Conservation (phyloP, 2,113 vertebrate genomes). For the Pluvianellus socialis region DNA sequence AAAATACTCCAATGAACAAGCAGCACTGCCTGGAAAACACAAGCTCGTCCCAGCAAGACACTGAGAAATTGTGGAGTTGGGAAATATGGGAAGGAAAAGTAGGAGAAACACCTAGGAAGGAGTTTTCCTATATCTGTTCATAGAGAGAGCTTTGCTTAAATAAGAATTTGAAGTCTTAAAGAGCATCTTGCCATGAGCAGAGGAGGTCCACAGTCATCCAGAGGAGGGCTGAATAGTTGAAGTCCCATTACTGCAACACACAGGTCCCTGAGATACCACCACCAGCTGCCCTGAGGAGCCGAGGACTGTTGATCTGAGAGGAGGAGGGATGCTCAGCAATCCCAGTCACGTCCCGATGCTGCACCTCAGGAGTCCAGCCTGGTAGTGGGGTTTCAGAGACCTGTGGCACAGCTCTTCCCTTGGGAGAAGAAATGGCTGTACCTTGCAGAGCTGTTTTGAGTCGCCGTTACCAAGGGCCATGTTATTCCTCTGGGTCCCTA, state of each 20-base stretch:
- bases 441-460: not conserved
- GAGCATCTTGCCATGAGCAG: not conserved
- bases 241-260: not conserved
- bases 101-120: not conserved
- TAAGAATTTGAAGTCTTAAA: not conserved
- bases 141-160: not conserved
- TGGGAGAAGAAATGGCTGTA: not conserved
- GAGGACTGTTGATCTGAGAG: not conserved
- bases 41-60: not conserved
- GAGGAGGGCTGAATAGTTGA: not conserved
- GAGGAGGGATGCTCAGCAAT: not conserved
- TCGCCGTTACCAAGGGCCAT: not conserved
- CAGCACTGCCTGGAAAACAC: not conserved
- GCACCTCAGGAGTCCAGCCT: not conserved
- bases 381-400: not conserved
- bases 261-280: not conserved
- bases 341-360: not conserved
- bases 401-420: not conserved
- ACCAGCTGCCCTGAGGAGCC: not conserved
- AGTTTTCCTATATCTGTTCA: not conserved
- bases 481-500: not conserved
- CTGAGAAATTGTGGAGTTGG: not conserved
- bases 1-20: not conserved
- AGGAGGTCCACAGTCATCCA: not conserved
- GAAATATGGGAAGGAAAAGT: rapidly evolving